phyloP scores from a whole-genome alignment of 2,113 vertebrate species.

The Todiramphus saurophagus region DNA sequence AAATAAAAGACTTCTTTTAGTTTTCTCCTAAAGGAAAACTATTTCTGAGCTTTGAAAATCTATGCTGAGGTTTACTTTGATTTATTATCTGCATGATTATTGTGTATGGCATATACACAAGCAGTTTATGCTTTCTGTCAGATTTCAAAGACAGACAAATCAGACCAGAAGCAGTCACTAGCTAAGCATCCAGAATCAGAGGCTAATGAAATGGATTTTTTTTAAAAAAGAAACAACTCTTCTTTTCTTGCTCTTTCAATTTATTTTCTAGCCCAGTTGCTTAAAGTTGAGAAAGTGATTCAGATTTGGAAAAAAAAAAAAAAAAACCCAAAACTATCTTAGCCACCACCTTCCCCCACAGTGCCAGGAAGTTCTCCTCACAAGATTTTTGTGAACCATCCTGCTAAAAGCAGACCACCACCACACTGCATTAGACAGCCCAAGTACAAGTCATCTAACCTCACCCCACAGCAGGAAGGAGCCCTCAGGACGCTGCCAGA shows the following conservation, averaged over 20 bases:
- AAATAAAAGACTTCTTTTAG: neutral
- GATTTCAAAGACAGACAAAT: neutral
- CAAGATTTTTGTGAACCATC: neutral
- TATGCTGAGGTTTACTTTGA: neutral
- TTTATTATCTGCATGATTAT: neutral
- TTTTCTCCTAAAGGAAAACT: neutral
- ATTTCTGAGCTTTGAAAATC: neutral
- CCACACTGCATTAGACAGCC: neutral
- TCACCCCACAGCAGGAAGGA: neutral
- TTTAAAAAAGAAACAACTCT: neutral
- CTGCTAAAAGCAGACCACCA: neutral
- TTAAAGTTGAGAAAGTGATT: neutral
- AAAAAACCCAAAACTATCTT: neutral
- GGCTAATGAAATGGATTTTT: neutral
- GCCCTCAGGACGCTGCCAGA: neutral
- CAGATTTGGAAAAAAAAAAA: neutral
- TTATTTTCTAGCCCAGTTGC: neutral
- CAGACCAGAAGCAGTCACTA: constrained; percentile 4
- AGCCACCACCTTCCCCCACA: neutral
- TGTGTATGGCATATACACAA: neutral
- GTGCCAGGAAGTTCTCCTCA: neutral
- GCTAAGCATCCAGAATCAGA: neutral
- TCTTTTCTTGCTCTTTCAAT: neutral
- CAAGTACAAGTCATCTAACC: neutral
- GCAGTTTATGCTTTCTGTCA: neutral